Conservation (phyloP, 2,797 vertebrate species). For the Bryconaethiops microstoma region DNA sequence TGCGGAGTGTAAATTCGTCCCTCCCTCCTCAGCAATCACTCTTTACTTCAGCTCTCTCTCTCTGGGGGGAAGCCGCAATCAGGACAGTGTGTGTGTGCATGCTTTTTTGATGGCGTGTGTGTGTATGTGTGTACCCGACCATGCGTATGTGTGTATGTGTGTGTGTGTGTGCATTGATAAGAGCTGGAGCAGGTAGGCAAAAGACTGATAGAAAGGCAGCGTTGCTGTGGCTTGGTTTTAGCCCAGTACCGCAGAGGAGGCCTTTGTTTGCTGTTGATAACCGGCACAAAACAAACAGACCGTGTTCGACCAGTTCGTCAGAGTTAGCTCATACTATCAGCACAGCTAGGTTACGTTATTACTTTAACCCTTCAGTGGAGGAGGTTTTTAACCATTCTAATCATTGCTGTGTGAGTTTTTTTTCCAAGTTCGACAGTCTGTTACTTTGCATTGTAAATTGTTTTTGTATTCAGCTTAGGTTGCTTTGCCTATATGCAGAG, state of each 20-base stretch:
- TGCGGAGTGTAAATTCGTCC: slow-evolving; percentile 57
- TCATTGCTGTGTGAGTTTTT: too few relatives aligned
- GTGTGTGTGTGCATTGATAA: slow-evolving; percentile 32
- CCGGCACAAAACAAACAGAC: neutral
- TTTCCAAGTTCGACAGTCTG: too few relatives aligned
- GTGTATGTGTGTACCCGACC: neutral
- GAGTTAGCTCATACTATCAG: too few relatives aligned
- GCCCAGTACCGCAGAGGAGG: neutral
- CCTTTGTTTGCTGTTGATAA: slow-evolving; percentile 22
- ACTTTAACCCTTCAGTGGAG: too few relatives aligned
- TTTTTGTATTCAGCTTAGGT: too few relatives aligned
- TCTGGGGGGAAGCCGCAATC: slow-evolving; percentile 52
- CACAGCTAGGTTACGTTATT: too few relatives aligned
- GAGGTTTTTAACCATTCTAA: too few relatives aligned
- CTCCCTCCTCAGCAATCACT: slow-evolving; percentile 58
- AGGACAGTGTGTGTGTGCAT: slow-evolving; percentile 15
- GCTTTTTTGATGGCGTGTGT: neutral
- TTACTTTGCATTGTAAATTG: too few relatives aligned
- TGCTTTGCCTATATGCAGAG: too few relatives aligned
- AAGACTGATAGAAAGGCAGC: slow-evolving; percentile 25
- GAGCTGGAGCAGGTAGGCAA: slow-evolving; percentile 35
- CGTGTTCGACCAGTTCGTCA: too few relatives aligned
- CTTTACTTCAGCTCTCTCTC: slow-evolving; percentile 55
- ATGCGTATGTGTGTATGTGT: neutral
- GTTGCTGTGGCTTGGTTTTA: neutral